Base-by-base conservation (phyloP, 2,113 vertebrate genomes). In the Tachysurus vachellii region DNA sequence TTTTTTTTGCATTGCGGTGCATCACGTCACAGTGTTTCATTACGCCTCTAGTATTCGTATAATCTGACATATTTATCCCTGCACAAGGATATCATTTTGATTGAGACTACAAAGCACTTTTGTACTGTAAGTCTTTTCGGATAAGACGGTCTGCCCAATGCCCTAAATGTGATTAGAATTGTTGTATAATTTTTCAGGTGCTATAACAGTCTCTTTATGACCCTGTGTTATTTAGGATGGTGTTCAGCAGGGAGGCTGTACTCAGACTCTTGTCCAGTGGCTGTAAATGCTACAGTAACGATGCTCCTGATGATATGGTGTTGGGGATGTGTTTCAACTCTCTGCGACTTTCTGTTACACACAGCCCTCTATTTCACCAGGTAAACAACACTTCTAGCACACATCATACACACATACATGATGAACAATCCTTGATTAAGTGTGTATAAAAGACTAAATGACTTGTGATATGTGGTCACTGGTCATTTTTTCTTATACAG, bases 311-410 rank as follows among this genome's bases (percentile, higher is more conserved):
- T 73, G 98, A 99, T 91, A 99, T 99, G 98, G 98, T 99, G 86
- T 95, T 99, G 91, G 98, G 98, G 17, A 99, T 99, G 98, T 99
- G 98, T 90, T 96, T 98, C 92, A 97, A 96, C 54, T 96, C 97
- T n/a, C 92, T 99, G n/a, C 96, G 95, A 28, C 91, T 99, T 64
- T 95, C 97, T 0, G 93, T 97, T 91, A 99, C 96, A 3, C 98
- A 99, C 91, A 98, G 97, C 80, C 95, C 98, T 0, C 97, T 99
- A 70, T 99, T 99, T 91, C 98, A 99, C 91, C 98, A 99, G 97
- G 95, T 95, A 86, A 61, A 66, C 85, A 19, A 42, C 64, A 80
- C 26, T 19, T 31, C 76, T n/a, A 17, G 26, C 28, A 59, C 77
- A 42, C 9, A 59, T 12, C 14, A 14, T 31, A 6, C 6, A 2